Base-by-base conservation (phyloP, 2,797 vertebrate genomes). In the Spondyliosoma cantharus region DNA sequence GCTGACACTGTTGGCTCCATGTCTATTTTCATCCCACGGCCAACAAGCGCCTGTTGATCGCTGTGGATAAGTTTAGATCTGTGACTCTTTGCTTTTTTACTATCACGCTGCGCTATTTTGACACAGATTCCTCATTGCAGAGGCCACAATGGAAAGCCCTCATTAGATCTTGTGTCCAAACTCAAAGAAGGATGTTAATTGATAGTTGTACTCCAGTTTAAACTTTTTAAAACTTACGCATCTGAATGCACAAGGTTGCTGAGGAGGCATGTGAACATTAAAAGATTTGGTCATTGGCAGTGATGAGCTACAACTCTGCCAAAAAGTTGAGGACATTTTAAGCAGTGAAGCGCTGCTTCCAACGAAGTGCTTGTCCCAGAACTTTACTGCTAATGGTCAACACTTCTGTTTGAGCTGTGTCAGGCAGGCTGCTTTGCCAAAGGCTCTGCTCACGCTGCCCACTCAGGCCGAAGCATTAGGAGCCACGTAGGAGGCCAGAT, bases 21-120 rank as follows among this genome's bases (percentile, higher is more conserved):
- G 69, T 86, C 90, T 94, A 94, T 93, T 92, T 93, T 88, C 85
- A 90, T 78, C 81, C 64, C 45, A 4, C 73, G 78, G 83, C 59
- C 69, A 37, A 37, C 32, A 37, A 82, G 74, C 19, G 74, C 89
- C 85, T 91, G 89, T 91, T 91, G 90, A 89, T 87, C 27, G 53
- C 80, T 69, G 71, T 50, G 58, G 67, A 70, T 80, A 85, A 84
- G 63, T 92, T 89, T 74, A 87, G 86, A 86, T 73, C 46, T 66
- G 66, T 62, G 77, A 70, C 61, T 82, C 57, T 25, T 48, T 61
- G 58, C 43, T 58, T 71, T 73, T 37, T 42, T 7, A 11, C 61
- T 53, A 1, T 46, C 27, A 52, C 48, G 1, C 8, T 27, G 59
- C 2, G 15, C 32, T 20, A 1, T 56, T 62, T 24, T 57, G 19